Conservation (phyloP, 2,888 invertebrate genomes). For the Thymelicus acteon region DNA sequence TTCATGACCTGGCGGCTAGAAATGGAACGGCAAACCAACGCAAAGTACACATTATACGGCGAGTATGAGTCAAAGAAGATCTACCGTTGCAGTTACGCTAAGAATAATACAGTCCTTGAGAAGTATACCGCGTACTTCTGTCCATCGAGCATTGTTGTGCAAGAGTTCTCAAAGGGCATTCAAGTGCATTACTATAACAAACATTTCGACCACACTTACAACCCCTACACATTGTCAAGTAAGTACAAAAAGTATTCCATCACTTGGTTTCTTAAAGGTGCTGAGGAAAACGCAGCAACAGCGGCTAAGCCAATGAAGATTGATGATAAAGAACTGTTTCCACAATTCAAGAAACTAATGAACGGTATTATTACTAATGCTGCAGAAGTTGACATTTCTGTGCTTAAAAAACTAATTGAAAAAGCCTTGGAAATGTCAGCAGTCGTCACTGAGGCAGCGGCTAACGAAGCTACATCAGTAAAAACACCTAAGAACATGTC, state of each 20-base stretch:
- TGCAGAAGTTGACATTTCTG: slow-evolving; percentile 49
- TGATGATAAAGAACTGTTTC: slow-evolving; percentile 52
- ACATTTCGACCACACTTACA: slow-evolving; percentile 55
- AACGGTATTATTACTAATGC: slow-evolving; percentile 55
- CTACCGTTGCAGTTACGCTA: slow-evolving; percentile 55
- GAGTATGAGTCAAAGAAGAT: slow-evolving; percentile 37
- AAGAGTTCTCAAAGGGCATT: slow-evolving; percentile 57
- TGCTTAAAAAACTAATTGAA: slow-evolving; percentile 52
- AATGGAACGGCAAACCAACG: slow-evolving; percentile 52
- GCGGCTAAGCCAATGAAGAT: no score
- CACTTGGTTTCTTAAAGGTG: slow-evolving; percentile 45
- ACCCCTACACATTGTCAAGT: slow-evolving; percentile 46
- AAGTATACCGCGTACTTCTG: slow-evolving; percentile 49
- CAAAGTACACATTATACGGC: slow-evolving; percentile 49
- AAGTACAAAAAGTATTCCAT: slow-evolving; percentile 55
- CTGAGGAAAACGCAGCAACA: background rate
- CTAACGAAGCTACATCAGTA: slow-evolving; percentile 3
- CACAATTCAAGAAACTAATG: slow-evolving; percentile 61
- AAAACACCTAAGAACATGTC: slow-evolving; percentile 18
- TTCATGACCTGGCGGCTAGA: slow-evolving; percentile 60
- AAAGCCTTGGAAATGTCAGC: slow-evolving; percentile 64
- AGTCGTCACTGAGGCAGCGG: slow-evolving; percentile 50
- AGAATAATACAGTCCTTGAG: background rate
- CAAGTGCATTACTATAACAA: slow-evolving; percentile 61
- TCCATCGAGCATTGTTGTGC: slow-evolving; percentile 56